Conservation (phyloP, 2,888 invertebrate species). For the Latrodectus hesperus region DNA sequence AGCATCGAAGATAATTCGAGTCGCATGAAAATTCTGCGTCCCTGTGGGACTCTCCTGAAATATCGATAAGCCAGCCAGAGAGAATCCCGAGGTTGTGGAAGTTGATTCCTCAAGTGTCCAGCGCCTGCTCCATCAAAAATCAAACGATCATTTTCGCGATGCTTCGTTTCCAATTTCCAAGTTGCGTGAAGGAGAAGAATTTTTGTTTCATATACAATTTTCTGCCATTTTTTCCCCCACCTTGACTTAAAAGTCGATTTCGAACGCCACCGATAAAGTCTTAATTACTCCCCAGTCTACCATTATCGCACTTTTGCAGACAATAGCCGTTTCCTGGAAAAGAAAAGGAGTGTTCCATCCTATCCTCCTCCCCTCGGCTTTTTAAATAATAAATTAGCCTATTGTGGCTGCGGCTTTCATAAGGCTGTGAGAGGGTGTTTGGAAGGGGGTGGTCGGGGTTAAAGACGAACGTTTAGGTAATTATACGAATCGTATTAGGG, state of each 20-base stretch:
- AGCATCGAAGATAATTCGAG: background rate
- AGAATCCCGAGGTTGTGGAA: background rate
- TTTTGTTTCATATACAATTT: background rate
- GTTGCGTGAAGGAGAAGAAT: background rate
- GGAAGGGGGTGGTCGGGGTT: background rate
- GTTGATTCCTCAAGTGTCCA: conserved; percentile 24
- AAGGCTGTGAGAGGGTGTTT: background rate
- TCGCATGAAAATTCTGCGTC: background rate
- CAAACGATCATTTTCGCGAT: conserved; percentile 36
- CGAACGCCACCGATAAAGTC: conserved; percentile 43
- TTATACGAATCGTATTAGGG: conserved; percentile 52
- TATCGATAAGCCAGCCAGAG: conserved; percentile 23
- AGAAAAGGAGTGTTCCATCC: background rate
- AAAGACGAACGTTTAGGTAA: conserved; percentile 43
- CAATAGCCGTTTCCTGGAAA: background rate
- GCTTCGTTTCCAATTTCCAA: background rate
- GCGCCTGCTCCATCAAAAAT: conserved; percentile 34
- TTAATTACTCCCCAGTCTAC: conserved; percentile 53
- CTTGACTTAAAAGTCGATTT: conserved; percentile 44
- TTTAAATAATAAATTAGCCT: conserved; percentile 68
- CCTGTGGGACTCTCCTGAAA: background rate
- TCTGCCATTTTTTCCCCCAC: conserved; percentile 3
- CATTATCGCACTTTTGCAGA: conserved; percentile 51
- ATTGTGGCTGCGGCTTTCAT: conserved; percentile 49
- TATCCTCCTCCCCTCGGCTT: conserved; percentile 16